Evolutionary conservation across 2,113 vertebrate genomes (phyloP).

Genomic region (Hippoglossus stenolepis): DNA sequence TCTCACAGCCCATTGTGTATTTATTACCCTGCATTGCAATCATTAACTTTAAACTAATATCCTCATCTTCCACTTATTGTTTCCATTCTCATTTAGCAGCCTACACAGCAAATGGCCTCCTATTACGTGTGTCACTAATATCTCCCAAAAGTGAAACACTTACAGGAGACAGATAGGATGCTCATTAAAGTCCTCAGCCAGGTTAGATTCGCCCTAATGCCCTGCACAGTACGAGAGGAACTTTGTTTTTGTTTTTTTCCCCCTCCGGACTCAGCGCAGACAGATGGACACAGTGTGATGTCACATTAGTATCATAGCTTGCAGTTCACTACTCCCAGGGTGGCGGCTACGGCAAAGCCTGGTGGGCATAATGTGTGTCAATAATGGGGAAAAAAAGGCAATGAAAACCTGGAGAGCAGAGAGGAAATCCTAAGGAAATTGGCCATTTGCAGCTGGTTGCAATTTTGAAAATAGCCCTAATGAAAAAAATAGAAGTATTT

Average conservation of each 20-base stretch:
- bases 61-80: conserved; percentile 32
- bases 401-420: conserved; percentile 43
- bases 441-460: conserved; percentile 59
- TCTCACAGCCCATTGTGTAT: conserved; percentile 22
- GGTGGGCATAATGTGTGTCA: conserved; percentile 62
- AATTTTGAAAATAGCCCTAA: conserved; percentile 62
- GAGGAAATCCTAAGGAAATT: conserved; percentile 48
- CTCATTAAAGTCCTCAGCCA: conserved; percentile 40
- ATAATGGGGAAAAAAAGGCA: conserved; percentile 54
- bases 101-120: conserved; percentile 30
- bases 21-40: conserved; percentile 27
- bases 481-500: conserved; percentile 37
- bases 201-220: conserved; percentile 37
- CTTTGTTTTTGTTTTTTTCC: conserved; percentile 3
- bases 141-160: conserved; percentile 49
- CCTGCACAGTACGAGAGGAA: not conserved
- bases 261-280: conserved; percentile 30
- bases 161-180: conserved; percentile 41
- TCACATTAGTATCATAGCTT: conserved; percentile 64
- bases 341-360: conserved; percentile 32
- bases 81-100: conserved; percentile 46
- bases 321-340: conserved; percentile 49
- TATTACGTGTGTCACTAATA: conserved; percentile 23
- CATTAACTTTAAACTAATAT: conserved; percentile 31
- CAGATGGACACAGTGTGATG: conserved; percentile 57